Evolutionary conservation across 2,113 vertebrate genomes (phyloP).

Genomic region (Megaleporinus macrocephalus): DNA sequence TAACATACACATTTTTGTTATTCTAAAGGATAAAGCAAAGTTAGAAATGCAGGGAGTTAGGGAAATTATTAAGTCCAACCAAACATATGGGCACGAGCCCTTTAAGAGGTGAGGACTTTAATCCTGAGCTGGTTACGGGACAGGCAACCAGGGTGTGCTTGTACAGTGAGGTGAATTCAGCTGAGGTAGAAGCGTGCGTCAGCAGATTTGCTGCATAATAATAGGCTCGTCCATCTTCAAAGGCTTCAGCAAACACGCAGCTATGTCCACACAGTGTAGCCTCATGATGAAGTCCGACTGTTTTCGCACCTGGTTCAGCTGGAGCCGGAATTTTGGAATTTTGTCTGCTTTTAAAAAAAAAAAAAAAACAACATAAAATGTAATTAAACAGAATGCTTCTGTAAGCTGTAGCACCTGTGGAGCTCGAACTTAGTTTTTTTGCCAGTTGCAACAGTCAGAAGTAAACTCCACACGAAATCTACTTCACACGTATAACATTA

Average conservation of each 20-base stretch:
- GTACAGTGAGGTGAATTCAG: background rate
- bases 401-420: background rate
- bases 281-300: background rate
- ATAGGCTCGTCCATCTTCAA: conserved; percentile 12
- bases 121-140: background rate
- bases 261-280: background rate
- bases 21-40: too few relatives aligned
- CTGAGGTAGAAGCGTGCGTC: background rate
- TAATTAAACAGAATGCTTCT: background rate
- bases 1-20: too few relatives aligned
- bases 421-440: background rate
- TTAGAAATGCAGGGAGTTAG: too few relatives aligned
- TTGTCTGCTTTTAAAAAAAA: background rate
- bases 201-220: conserved; percentile 17
- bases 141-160: background rate
- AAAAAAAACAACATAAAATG: background rate
- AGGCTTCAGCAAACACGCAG: background rate
- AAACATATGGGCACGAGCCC: too few relatives aligned
- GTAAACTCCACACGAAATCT: background rate
- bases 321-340: background rate
- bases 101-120: background rate
- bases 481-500: background rate
- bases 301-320: conserved; percentile 29
- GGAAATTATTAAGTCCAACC: too few relatives aligned
- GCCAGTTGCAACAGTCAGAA: background rate